Base-by-base conservation (phyloP, 1,140 invertebrate species). In the Drosophila tani region DNA sequence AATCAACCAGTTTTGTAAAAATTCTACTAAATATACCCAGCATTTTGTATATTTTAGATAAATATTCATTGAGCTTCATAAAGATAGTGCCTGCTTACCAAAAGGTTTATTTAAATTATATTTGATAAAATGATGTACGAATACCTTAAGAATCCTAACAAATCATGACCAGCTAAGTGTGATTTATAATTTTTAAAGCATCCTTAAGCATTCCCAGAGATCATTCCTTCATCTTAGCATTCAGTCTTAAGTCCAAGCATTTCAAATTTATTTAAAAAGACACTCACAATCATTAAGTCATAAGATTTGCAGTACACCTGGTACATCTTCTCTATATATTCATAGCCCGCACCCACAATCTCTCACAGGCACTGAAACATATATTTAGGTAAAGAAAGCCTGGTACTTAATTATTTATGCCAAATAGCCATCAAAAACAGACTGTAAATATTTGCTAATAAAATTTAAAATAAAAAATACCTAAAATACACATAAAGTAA, bases 401-500 rank as follows among this genome's bases (percentile, higher is more conserved):
- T 71, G 83, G 77, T 88, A 87, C 81, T 87, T 87, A 83, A 49
- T 77, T 77, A 60, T 67, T 55, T 55, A 46, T 62, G 80, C 84
- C 84, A 83, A 88, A 88, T 46, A 67, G 62, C 55, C 46, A 60
- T 40, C 35, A 70, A 83, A 82, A 74, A 76, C 73, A 66, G 81
- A 81, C 83, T 81, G 83, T 84, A 84, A 62, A 71, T 65, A 64
- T 55, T 55, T 70, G 64, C 49, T 56, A 68, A 40, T 45, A 29
- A 65, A 68, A 2, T 49, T 38, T 53, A 66, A 69, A 45, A 29
- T 24, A 17, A 11, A 66, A 66, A 45, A 29, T 24, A 17, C 14
- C 51, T 45, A 45, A 14, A 38, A 38, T 71, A 71, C 38, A 49
- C n/a, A 53, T 62, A 70, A 27, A 58, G 41, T 47, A 50, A 47